Evolutionary conservation across 2,113 vertebrate genomes (phyloP), one percentile per base, ranked within the genome.

Genomic region (Dendropsophus ebraccatus): DNA sequence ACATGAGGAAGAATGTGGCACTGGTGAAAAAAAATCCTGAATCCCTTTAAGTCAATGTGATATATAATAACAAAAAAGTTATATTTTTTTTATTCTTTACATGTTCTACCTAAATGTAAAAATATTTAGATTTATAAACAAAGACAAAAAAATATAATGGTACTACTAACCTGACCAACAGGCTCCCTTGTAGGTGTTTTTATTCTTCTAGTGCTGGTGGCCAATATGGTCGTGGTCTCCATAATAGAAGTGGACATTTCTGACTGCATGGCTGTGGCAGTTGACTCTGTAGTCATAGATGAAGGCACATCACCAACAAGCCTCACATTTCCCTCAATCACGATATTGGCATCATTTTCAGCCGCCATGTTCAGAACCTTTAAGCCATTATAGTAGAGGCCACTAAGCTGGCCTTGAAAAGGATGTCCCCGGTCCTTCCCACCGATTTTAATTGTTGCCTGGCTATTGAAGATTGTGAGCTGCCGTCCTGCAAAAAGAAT

Each of bases 381-480:
- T 92, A 99, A 95, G 92, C 98, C 98, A 90, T 99, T 99, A 96
- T 99, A 99, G 96, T 99, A 99, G 92, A 99, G 97, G 91, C 98
- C 98, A 85, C 98, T 98, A 86, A 99, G 97, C 93, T 99, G 98
- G 89, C 98, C 98, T 95, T 99, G 98, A 95, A 99, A 99, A 89
- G 97, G 96, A 87, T 96, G 95, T 91, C 95, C 96, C 88, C 95
- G 95, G 91, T 99, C 97, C 89, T 95, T 97, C 93, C 98, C 97
- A 89, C 98, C 98, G 93, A 99, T 99, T 94, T 97, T 97, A 94
- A 99, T 99, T 89, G 97, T 99, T 90, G 97, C 97, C 96, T 99
- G 98, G 92, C 98, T 99, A 96, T 99, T 99, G 97, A 99, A 99
- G 96, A 99, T 99, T 92, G 98, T 99, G 90, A 99, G 97, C 94